Evolutionary conservation across 2,797 vertebrate species (phyloP).

Genomic region (Rhinogobio ventralis): DNA sequence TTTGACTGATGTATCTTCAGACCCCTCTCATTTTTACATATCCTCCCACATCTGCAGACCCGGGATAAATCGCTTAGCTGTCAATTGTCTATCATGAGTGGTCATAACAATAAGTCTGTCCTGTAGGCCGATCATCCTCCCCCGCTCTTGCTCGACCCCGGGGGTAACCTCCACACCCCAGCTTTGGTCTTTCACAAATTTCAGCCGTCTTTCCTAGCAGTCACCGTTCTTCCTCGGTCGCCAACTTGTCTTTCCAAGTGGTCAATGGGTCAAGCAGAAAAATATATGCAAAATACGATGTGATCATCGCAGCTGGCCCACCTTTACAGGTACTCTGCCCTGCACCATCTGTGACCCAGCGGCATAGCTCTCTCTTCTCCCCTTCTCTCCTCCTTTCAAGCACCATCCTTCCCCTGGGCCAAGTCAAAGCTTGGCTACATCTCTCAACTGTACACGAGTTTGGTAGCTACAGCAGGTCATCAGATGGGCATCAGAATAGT

Average conservation of each 20-base stretch:
- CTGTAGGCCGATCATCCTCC: not conserved
- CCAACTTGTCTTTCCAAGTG: not conserved
- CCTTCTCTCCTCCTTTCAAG: not conserved
- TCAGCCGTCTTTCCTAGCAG: not conserved
- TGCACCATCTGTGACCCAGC: not conserved
- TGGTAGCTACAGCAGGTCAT: too few relatives aligned
- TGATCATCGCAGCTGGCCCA: not conserved
- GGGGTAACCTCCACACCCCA: not conserved
- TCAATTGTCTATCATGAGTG: not conserved
- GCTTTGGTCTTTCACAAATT: not conserved
- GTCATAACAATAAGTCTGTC: not conserved
- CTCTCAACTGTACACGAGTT: too few relatives aligned
- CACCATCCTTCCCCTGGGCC: not conserved
- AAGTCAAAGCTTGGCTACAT: too few relatives aligned
- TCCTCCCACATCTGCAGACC: not conserved
- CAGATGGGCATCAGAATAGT: too few relatives aligned
- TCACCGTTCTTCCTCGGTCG: not conserved
- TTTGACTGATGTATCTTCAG: not conserved
- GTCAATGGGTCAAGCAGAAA: not conserved
- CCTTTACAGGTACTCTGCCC: not conserved
- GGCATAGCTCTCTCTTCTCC: too few relatives aligned
- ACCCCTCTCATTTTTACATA: not conserved
- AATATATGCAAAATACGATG: not conserved
- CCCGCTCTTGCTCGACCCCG: not conserved
- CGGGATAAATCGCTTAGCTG: not conserved